Conservation (phyloP, 2,113 vertebrate genomes). For the Sturnira hondurensis region DNA sequence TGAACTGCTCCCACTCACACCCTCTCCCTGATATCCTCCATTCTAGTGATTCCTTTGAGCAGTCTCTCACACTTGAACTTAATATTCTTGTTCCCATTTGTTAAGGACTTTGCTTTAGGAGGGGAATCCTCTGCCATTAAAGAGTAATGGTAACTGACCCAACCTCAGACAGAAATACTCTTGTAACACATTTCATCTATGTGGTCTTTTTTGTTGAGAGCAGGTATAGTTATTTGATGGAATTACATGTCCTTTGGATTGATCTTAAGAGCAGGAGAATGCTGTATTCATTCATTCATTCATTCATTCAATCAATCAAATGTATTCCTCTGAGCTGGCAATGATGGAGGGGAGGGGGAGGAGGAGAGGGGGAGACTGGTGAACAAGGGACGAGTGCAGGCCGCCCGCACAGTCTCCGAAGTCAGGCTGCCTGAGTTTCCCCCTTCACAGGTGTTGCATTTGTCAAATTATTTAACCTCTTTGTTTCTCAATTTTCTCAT, state of each 20-base stretch:
- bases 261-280: background rate
- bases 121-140: background rate
- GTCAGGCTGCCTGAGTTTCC: background rate
- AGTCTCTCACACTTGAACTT: background rate
- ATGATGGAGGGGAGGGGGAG: background rate
- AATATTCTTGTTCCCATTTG: background rate
- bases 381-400: background rate
- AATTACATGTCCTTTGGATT: background rate
- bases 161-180: background rate
- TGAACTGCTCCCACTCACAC: background rate
- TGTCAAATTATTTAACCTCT: background rate
- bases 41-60: background rate
- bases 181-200: background rate
- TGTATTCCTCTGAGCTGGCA: background rate
- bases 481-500: background rate
- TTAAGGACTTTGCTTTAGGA: background rate
- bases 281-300: background rate
- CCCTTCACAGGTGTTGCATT: background rate
- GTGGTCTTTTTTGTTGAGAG: background rate
- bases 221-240: background rate
- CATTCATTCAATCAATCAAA: background rate
- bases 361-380: background rate
- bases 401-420: background rate
- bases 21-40: background rate
- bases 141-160: background rate